Evolutionary conservation across 2,888 invertebrate species (phyloP).

Genomic region (Harpagoxenus sublaevis): DNA sequence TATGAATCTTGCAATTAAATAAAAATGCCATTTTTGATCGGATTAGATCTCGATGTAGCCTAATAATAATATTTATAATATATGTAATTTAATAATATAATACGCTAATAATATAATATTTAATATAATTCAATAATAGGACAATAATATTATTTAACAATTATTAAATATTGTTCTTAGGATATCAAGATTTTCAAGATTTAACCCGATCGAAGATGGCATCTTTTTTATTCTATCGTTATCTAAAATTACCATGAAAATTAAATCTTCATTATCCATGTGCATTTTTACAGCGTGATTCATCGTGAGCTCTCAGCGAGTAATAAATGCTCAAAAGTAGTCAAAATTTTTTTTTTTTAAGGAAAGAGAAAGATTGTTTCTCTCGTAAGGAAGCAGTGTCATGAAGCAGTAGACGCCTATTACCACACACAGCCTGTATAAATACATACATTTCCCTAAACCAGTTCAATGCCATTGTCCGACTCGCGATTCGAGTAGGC

Average conservation of each 20-base stretch:
- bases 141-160: too few species aligned
- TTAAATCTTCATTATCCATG: neutral
- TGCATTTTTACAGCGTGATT: neutral
- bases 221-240: too few species aligned
- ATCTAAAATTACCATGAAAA: neutral
- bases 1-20: too few species aligned
- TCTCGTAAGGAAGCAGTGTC: neutral
- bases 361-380: neutral
- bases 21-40: too few species aligned
- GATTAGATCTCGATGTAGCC: too few species aligned
- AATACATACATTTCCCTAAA: constrained; percentile 13
- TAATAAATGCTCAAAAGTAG: neutral
- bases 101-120: too few species aligned
- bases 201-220: too few species aligned
- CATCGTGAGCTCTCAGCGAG: neutral
- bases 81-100: too few species aligned
- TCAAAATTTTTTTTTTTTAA: neutral
- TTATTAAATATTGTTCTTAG: too few species aligned
- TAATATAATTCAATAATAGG: too few species aligned
- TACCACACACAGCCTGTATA: neutral
- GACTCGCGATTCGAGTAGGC: neutral
- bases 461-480: constrained; percentile 3
- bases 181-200: too few species aligned
- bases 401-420: neutral
- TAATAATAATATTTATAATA: too few species aligned